These are phyloP conservation scores for Hipposideros larvatus DNA, from an alignment of 2,797 vertebrate genomes.

Conservation along the genomic window DNA sequence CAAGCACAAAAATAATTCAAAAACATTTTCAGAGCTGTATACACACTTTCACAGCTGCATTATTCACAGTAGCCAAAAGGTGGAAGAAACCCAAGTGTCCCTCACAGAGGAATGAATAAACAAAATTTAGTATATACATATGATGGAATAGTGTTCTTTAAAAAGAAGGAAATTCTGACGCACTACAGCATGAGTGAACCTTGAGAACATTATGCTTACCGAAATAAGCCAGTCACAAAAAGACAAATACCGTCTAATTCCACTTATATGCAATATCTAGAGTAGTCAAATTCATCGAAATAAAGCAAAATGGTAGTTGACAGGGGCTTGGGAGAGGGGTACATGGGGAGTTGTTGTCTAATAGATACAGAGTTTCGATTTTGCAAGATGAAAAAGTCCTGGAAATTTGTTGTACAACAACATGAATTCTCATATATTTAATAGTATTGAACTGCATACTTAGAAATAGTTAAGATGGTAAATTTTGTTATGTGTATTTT, in stretches of 20 bases:
- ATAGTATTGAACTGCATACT: not conserved
- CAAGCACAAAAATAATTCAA: slow-evolving; percentile 41
- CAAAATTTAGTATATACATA: not conserved
- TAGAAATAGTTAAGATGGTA: slow-evolving; percentile 21
- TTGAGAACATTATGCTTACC: not conserved
- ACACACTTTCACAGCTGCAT: not conserved
- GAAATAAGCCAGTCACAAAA: slow-evolving; percentile 32
- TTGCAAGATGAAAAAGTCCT: slow-evolving; percentile 2
- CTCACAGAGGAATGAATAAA: not conserved
- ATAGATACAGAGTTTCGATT: not conserved
- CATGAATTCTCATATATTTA: not conserved
- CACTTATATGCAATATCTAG: not conserved
- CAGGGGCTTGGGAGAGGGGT: not conserved
- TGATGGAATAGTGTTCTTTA: not conserved
- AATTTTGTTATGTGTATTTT: slow-evolving; percentile 46
- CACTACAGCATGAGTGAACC: not conserved
- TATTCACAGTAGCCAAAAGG: slow-evolving; percentile 37
- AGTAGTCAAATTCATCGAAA: not conserved
- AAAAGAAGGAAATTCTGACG: not conserved
- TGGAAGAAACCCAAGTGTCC: not conserved
- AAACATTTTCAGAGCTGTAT: not conserved
- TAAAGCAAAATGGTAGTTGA: not conserved
- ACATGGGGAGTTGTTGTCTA: not conserved
- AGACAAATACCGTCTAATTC: not conserved
- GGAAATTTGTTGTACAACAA: not conserved